A percentile compares a stretch with the other conserved stretches of the same genome.
Conservation (phyloP, 2,113 vertebrate species). For the Nesoenas mayeri region DNA sequence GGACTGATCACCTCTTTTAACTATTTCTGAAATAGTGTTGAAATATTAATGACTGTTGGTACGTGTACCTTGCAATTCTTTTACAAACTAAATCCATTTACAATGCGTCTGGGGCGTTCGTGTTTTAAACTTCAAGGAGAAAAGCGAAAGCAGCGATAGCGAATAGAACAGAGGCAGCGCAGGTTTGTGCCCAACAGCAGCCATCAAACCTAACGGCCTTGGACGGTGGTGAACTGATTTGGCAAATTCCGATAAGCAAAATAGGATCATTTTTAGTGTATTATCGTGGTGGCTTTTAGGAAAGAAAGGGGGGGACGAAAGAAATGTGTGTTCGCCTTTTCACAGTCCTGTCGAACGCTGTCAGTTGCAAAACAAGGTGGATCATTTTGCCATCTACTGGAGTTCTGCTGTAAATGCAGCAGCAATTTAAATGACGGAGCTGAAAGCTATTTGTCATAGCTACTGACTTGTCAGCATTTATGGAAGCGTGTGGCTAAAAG, state of each 20-base stretch:
- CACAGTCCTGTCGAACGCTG: not conserved
- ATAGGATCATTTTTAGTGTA: rapidly evolving
- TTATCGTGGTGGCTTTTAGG: not conserved
- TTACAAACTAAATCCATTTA: rapidly evolving
- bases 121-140: not conserved
- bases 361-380: not conserved
- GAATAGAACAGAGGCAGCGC: rapidly evolving
- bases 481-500: constrained; percentile 61
- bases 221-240: rapidly evolving
- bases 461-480: constrained; percentile 43
- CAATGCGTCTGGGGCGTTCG: rapidly evolving
- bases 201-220: rapidly evolving
- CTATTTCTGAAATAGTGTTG: not conserved
- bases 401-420: not conserved
- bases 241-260: not conserved
- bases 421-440: not conserved
- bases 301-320: no score
- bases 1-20: rapidly evolving
- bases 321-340: not conserved
- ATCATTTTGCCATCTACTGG: constrained; percentile 41
- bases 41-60: rapidly evolving
- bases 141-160: rapidly evolving
- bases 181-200: rapidly evolving
- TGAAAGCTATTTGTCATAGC: not conserved
- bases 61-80: rapidly evolving